A percentile compares a stretch with the other conserved stretches of the same genome.
Evolutionary conservation across 2,797 vertebrate species (phyloP).

Genomic region (Coilia nasus): DNA sequence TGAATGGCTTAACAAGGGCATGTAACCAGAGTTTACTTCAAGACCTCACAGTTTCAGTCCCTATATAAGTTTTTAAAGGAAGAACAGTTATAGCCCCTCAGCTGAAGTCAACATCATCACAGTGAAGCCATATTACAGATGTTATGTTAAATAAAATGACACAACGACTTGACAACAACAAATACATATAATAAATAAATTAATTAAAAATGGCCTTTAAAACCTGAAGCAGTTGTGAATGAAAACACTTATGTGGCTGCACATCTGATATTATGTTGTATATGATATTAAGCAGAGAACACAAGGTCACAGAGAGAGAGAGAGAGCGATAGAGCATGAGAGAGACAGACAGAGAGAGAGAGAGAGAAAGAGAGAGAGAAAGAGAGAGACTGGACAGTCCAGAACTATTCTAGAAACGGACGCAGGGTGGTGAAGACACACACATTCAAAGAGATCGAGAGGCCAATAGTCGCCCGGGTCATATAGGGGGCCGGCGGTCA

Average conservation of each 20-base stretch:
- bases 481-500: too few relatives aligned
- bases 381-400: neutral
- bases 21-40: too few relatives aligned
- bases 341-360: too few relatives aligned
- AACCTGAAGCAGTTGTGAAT: neutral
- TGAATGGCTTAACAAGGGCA: too few relatives aligned
- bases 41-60: too few relatives aligned
- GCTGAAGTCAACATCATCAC: neutral
- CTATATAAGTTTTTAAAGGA: neutral
- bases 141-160: neutral
- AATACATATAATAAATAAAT: too few relatives aligned
- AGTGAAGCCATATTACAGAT: neutral
- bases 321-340: too few relatives aligned
- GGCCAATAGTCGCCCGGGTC: too few relatives aligned
- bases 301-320: neutral
- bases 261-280: neutral
- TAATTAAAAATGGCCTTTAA: neutral
- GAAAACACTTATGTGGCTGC: neutral
- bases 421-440: too few relatives aligned
- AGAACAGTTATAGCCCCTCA: neutral
- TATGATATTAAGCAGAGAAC: too few relatives aligned
- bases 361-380: neutral
- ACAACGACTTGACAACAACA: neutral
- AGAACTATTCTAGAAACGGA: neutral
- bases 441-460: too few relatives aligned